phyloP scores from a whole-genome alignment of 2,888 invertebrate species.

The Pristionchus arcanus region DNA sequence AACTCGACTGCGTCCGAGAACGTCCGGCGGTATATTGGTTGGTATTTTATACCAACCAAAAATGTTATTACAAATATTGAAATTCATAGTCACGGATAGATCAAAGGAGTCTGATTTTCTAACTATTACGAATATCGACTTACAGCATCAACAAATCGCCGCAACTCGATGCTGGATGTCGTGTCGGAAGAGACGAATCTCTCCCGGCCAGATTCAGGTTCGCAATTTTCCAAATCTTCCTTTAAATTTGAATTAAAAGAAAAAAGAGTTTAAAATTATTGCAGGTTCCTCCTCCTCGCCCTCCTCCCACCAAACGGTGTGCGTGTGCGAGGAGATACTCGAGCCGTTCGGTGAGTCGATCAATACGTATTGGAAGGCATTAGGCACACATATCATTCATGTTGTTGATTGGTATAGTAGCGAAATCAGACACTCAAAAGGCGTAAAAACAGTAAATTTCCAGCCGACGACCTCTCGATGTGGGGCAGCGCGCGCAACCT shows the following conservation, averaged over 20 bases:
- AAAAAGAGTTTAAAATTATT: too few species aligned
- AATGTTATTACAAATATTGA: neutral
- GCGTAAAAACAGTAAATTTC: neutral
- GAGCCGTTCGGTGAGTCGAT: slow-evolving; percentile 26
- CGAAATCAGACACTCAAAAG: too few species aligned
- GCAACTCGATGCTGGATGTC: slow-evolving; percentile 24
- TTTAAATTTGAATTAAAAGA: too few species aligned
- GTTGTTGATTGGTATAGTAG: too few species aligned
- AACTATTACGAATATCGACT: too few species aligned
- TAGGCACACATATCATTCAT: too few species aligned
- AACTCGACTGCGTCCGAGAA: slow-evolving; percentile 17
- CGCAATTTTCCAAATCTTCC: too few species aligned
- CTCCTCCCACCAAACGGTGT: neutral
- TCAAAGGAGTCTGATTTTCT: neutral
- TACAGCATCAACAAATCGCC: slow-evolving; percentile 13
- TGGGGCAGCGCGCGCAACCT: slow-evolving; percentile 29
- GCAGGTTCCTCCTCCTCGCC: slow-evolving; percentile 13
- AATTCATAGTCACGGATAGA: neutral
- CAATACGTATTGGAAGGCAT: neutral
- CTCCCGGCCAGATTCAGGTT: neutral
- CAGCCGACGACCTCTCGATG: slow-evolving; percentile 24
- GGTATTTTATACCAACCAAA: neutral
- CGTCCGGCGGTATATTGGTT: slow-evolving; percentile 22
- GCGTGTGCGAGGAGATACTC: neutral
- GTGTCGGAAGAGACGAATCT: slow-evolving; percentile 43